phyloP scores from a whole-genome alignment of 2,113 vertebrate species.

The Grallaria varia region DNA sequence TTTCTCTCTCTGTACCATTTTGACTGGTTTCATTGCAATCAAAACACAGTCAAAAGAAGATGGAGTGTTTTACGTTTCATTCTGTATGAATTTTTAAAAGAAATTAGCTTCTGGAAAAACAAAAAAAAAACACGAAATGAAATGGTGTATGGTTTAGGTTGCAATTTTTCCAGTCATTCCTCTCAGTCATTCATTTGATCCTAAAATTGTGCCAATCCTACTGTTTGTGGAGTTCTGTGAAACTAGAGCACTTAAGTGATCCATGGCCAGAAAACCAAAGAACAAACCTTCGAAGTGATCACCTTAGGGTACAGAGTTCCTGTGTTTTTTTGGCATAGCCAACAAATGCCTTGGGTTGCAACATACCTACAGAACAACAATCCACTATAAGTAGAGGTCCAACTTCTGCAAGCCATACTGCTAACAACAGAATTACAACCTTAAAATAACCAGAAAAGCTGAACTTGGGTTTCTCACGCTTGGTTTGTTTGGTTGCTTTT shows the following conservation, averaged over 20 bases:
- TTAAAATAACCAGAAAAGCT: not conserved
- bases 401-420: not conserved
- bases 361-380: not conserved
- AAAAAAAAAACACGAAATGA: not conserved
- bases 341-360: not conserved
- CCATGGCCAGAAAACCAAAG: not conserved
- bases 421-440: not conserved
- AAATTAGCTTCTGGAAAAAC: not conserved
- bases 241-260: not conserved
- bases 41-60: not conserved
- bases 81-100: not conserved
- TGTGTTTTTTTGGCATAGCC: not conserved
- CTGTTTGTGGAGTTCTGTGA: not conserved
- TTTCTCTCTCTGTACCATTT: not conserved
- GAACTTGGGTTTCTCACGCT: not conserved
- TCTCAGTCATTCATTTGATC: not conserved
- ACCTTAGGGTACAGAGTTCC: not conserved
- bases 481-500: not conserved
- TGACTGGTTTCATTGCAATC: not conserved
- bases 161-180: not conserved
- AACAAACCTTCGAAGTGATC: fast-evolving
- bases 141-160: not conserved
- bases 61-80: not conserved
- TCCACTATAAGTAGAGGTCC: fast-evolving
- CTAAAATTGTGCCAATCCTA: not conserved